phyloP scores from a whole-genome alignment of 2,888 invertebrate genomes.

The Drosophila putrida region DNA sequence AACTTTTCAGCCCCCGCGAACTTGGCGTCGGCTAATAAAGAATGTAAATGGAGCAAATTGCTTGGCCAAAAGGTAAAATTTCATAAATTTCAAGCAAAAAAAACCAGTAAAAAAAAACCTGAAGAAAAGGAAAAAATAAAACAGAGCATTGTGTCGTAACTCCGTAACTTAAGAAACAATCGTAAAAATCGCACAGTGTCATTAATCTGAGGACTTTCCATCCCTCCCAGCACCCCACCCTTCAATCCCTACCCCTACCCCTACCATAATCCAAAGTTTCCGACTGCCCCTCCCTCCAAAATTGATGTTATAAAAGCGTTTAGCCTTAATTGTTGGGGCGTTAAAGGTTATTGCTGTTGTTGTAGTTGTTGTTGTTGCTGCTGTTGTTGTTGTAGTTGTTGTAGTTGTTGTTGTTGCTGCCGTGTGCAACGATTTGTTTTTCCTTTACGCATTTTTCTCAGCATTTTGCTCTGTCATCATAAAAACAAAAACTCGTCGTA shows the following conservation, averaged over 20 bases:
- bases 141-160: constrained; percentile 2
- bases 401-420: constrained; percentile 35
- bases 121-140: constrained; percentile 16
- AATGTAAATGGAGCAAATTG: constrained; percentile 81
- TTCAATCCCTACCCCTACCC: neutral
- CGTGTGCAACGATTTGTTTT: constrained; percentile 62
- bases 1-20: constrained; percentile 52
- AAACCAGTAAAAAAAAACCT: constrained; percentile 10
- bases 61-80: constrained; percentile 79
- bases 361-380: constrained; percentile 33
- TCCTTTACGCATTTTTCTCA: constrained; percentile 52
- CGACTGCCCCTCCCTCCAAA: constrained; percentile 48
- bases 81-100: constrained; percentile 67
- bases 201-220: constrained; percentile 69
- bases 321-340: constrained; percentile 72
- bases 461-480: constrained; percentile 57
- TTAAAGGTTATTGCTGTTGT: constrained; percentile 68
- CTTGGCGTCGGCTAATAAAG: constrained; percentile 74
- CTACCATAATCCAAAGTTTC: constrained; percentile 35
- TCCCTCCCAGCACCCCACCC: neutral
- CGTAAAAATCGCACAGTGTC: constrained; percentile 76
- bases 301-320: constrained; percentile 73
- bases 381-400: constrained; percentile 35
- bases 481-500: constrained; percentile 49
- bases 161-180: constrained; percentile 67